These are phyloP conservation scores for Drosophila pectinifera DNA, from an alignment of 1,140 invertebrate species.

Conservation along the genomic window DNA sequence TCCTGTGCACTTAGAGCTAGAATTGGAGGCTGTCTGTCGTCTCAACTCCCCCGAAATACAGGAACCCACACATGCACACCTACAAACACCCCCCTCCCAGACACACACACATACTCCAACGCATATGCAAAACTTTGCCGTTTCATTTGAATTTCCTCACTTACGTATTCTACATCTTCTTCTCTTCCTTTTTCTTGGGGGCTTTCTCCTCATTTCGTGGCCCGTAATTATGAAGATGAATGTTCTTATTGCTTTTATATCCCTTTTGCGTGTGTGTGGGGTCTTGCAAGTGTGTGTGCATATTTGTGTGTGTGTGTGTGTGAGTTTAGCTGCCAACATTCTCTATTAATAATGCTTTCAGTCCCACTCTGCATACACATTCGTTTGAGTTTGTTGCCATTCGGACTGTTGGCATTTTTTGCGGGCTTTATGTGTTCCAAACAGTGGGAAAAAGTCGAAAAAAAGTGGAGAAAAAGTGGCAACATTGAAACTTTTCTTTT, in stretches of 20 bases:
- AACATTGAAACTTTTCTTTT: not conserved
- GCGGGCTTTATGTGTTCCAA: not conserved
- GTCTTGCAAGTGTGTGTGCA: slow-evolving; percentile 15
- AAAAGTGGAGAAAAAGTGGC: not conserved
- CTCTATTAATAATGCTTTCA: slow-evolving; percentile 83
- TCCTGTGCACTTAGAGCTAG: not conserved
- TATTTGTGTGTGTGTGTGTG: slow-evolving; percentile 31
- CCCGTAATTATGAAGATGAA: slow-evolving; percentile 80
- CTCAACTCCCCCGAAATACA: not conserved
- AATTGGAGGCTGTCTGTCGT: not conserved
- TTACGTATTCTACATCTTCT: slow-evolving; percentile 19
- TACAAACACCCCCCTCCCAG: not conserved
- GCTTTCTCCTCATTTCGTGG: slow-evolving; percentile 26
- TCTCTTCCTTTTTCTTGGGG: slow-evolving; percentile 2
- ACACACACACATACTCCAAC: slow-evolving; percentile 15
- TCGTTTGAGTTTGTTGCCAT: slow-evolving; percentile 73
- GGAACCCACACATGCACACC: not conserved
- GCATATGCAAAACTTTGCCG: slow-evolving; percentile 79
- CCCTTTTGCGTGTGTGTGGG: slow-evolving; percentile 48
- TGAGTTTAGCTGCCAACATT: slow-evolving; percentile 65
- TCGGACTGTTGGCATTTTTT: slow-evolving; percentile 45
- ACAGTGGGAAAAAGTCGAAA: slow-evolving; percentile 27
- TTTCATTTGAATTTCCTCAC: slow-evolving; percentile 68
- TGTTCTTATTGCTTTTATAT: slow-evolving; percentile 82
- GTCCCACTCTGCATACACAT: slow-evolving; percentile 81